Evolutionary conservation across 2,888 invertebrate genomes (phyloP).

Genomic region (Campaea margaritaria): DNA sequence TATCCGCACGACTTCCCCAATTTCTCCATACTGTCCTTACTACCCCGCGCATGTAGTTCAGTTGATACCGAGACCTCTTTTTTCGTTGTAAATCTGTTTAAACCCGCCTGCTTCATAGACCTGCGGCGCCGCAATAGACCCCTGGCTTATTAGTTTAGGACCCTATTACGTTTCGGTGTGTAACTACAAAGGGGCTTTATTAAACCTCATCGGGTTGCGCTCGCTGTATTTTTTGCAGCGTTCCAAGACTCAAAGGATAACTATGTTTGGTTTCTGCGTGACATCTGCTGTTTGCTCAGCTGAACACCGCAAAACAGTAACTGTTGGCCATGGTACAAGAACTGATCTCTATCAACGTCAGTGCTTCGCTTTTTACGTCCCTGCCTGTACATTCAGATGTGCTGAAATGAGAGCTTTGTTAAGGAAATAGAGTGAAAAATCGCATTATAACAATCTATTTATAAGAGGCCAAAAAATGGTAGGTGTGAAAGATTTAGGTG

Average conservation of each 20-base stretch:
- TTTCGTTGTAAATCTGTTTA: constrained; percentile 73
- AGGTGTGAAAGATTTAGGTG: no score
- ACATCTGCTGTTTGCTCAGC: constrained; percentile 71
- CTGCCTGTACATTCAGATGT: not conserved
- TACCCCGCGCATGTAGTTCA: constrained; percentile 13
- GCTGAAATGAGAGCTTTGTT: not conserved
- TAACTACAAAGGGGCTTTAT: constrained; percentile 73
- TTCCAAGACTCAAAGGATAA: constrained; percentile 61
- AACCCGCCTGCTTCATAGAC: constrained; percentile 65
- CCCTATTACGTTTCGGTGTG: constrained; percentile 72
- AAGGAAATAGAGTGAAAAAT: not conserved
- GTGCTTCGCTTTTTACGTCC: constrained; percentile 29
- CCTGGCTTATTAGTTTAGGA: constrained; percentile 79
- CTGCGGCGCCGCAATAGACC: constrained; percentile 59
- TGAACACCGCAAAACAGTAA: constrained; percentile 69
- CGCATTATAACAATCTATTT: not conserved
- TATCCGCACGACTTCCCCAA: not conserved
- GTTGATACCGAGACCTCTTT: constrained; percentile 50
- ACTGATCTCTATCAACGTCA: constrained; percentile 67
- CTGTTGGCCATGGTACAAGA: constrained; percentile 55
- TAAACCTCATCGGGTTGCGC: constrained; percentile 60
- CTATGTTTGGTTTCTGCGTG: constrained; percentile 67
- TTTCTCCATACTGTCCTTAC: constrained; percentile 12
- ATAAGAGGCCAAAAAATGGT: no score
- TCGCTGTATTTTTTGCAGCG: constrained; percentile 57